A percentile compares a stretch with the other conserved stretches of the same genome.
These are phyloP conservation scores for Entomobrya multifasciata DNA, from an alignment of 2,888 invertebrate species.

Conservation along the genomic window DNA sequence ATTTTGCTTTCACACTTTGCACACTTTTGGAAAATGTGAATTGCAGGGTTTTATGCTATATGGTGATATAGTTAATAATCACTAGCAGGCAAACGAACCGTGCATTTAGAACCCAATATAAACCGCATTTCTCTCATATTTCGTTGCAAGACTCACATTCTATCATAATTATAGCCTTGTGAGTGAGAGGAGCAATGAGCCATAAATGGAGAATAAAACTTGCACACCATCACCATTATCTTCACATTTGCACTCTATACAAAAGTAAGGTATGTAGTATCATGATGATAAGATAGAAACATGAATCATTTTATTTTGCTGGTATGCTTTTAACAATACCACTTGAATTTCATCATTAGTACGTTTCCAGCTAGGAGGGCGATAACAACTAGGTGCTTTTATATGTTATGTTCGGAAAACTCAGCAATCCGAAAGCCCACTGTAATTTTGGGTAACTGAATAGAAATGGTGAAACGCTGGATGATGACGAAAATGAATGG, in stretches of 20 bases:
- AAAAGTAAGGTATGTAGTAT: too few species aligned
- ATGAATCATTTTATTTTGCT: slow-evolving; percentile 47
- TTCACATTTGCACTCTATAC: too few species aligned
- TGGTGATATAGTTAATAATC: too few species aligned
- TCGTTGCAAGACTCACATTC: too few species aligned
- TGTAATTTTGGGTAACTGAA: not conserved
- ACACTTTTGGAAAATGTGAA: too few species aligned
- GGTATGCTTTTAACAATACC: too few species aligned
- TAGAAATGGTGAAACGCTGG: not conserved
- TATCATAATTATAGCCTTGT: not conserved
- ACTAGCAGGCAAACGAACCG: too few species aligned
- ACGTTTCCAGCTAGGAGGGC: not conserved
- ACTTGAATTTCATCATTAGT: not conserved
- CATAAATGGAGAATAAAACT: not conserved
- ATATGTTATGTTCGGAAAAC: not conserved
- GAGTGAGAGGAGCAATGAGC: not conserved
- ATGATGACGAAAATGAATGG: slow-evolving; percentile 6
- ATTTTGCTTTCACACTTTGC: not conserved
- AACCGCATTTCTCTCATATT: too few species aligned
- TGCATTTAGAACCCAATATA: too few species aligned
- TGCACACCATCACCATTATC: not conserved
- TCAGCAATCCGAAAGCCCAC: not conserved
- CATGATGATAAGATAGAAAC: not conserved
- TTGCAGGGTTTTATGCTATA: too few species aligned
- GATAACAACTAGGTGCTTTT: not conserved